These are phyloP conservation scores for Petromus typicus DNA, from an alignment of 2,113 vertebrate species.

Conservation along the genomic window DNA sequence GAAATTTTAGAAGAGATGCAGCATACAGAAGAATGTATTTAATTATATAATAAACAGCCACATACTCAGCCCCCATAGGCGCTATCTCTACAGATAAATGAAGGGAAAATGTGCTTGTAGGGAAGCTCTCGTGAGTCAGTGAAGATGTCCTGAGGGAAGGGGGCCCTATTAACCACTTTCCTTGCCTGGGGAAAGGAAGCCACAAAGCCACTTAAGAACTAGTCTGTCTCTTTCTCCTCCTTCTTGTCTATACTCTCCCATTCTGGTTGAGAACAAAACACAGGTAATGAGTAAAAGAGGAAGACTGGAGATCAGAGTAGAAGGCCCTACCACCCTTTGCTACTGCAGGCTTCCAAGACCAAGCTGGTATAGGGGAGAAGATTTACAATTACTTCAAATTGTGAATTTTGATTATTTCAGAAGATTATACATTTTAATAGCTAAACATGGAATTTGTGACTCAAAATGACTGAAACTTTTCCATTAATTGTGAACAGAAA, in stretches of 20 bases:
- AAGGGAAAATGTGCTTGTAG: not conserved
- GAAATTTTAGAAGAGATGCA: not conserved
- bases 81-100: not conserved
- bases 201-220: not conserved
- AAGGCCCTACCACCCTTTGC: not conserved
- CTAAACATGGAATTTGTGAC: not conserved
- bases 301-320: not conserved
- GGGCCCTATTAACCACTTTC: not conserved
- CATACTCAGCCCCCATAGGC: not conserved
- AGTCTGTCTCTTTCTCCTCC: not conserved
- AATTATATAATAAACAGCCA: conserved; percentile 30
- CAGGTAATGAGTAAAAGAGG: not conserved
- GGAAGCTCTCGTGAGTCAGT: not conserved
- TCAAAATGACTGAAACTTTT: conserved; percentile 16
- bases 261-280: not conserved
- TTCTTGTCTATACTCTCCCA: not conserved
- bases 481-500: conserved; percentile 38
- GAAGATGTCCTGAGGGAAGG: not conserved
- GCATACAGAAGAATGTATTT: not conserved
- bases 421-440: not conserved
- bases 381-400: not conserved
- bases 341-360: not conserved
- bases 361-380: not conserved
- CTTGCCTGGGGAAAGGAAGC: conserved; percentile 1
- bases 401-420: not conserved